Conservation (phyloP, 2,888 invertebrate species). For the Lasioglossum marginatum region DNA sequence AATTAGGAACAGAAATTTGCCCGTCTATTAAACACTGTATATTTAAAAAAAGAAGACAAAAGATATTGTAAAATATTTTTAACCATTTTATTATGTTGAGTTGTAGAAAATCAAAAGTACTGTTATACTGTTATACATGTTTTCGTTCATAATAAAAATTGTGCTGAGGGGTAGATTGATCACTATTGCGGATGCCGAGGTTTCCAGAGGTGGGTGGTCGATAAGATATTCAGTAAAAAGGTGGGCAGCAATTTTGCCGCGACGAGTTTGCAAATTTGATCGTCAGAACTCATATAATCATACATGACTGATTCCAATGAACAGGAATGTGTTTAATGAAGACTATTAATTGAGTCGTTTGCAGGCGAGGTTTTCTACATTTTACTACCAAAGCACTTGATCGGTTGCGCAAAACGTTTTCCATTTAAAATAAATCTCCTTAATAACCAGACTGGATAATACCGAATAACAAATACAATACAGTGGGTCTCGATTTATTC, state of each 20-base stretch:
- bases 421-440: background rate
- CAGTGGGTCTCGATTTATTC: background rate
- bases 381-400: background rate
- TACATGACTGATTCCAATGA: background rate
- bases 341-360: slow-evolving; percentile 1
- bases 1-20: background rate
- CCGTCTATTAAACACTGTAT: background rate
- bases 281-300: background rate
- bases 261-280: slow-evolving; percentile 6
- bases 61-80: too few relatives aligned
- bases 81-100: background rate
- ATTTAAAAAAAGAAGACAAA: too few relatives aligned
- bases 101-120: background rate
- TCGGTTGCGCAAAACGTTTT: background rate
- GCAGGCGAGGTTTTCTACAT: background rate
- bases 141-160: background rate
- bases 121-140: too few relatives aligned
- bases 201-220: background rate
- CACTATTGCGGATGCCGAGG: background rate
- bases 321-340: background rate
- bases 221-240: background rate
- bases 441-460: background rate
- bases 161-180: background rate
- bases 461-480: background rate
- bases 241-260: background rate